phyloP scores from a whole-genome alignment of 2,888 invertebrate species.

The Hipparchia semele region DNA sequence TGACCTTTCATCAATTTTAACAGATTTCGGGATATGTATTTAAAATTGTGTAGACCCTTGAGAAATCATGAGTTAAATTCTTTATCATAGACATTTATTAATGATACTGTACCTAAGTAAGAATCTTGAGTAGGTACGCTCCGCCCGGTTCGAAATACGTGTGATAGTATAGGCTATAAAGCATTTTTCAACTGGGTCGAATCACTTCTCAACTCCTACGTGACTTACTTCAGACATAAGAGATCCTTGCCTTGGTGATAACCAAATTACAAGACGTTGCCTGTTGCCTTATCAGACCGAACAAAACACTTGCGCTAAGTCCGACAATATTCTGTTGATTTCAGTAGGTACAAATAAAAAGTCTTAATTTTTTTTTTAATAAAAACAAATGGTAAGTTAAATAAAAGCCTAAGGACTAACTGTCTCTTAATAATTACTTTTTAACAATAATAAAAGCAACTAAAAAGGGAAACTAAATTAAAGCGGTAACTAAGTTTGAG shows the following conservation, averaged over 20 bases:
- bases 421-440: no score
- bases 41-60: constrained; percentile 8
- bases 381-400: neutral
- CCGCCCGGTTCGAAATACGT: neutral
- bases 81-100: constrained; percentile 12
- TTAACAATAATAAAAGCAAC: no score
- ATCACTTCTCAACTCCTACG: neutral
- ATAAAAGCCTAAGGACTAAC: no score
- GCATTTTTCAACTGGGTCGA: neutral
- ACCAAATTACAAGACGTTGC: neutral
- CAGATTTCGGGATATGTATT: neutral
- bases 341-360: neutral
- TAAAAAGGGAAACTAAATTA: no score
- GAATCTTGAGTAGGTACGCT: neutral
- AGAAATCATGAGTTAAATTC: neutral
- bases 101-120: constrained; percentile 1
- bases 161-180: neutral
- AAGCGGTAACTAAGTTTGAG: no score
- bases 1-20: constrained; percentile 13
- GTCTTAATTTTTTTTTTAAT: neutral
- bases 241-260: constrained; percentile 5
- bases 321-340: neutral
- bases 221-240: neutral
- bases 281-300: neutral
- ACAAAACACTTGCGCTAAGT: neutral